These are phyloP conservation scores for Globodera ellingtonae DNA, from an alignment of 1,140 invertebrate genomes.

Conservation along the genomic window DNA sequence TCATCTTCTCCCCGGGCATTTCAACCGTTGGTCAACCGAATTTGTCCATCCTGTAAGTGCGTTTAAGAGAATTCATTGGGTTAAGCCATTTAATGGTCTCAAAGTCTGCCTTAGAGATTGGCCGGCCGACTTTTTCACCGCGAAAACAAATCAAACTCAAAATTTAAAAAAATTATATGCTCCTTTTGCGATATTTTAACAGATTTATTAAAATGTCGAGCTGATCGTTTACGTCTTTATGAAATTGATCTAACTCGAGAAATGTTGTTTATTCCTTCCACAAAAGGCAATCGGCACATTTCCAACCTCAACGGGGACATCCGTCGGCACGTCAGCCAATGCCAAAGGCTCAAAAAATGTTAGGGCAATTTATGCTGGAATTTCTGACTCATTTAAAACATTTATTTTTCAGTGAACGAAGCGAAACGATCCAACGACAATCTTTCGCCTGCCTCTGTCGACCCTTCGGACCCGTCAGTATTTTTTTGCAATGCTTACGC, in stretches of 20 bases:
- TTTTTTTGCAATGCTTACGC: too few species aligned
- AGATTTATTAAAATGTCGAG: background rate
- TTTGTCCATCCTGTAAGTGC: constrained; percentile 8
- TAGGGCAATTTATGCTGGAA: background rate
- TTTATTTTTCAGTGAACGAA: constrained; percentile 1
- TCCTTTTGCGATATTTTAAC: background rate
- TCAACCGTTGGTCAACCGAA: background rate
- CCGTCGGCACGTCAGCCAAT: constrained; percentile 22
- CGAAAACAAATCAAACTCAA: too few species aligned
- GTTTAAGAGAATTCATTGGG: too few species aligned
- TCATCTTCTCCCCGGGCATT: too few species aligned
- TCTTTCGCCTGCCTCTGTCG: background rate
- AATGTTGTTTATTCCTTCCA: too few species aligned
- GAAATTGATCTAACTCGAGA: too few species aligned
- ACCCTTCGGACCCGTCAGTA: background rate
- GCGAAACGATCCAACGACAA: background rate
- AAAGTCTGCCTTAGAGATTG: background rate
- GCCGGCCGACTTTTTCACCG: background rate
- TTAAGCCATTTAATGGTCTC: background rate
- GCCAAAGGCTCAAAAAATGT: constrained; percentile 6
- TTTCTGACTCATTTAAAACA: background rate
- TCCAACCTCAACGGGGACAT: background rate
- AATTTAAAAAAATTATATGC: too few species aligned
- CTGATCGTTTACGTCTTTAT: too few species aligned
- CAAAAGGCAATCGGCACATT: background rate